Conservation (phyloP, 2,797 vertebrate species). For the Liasis olivaceus region DNA sequence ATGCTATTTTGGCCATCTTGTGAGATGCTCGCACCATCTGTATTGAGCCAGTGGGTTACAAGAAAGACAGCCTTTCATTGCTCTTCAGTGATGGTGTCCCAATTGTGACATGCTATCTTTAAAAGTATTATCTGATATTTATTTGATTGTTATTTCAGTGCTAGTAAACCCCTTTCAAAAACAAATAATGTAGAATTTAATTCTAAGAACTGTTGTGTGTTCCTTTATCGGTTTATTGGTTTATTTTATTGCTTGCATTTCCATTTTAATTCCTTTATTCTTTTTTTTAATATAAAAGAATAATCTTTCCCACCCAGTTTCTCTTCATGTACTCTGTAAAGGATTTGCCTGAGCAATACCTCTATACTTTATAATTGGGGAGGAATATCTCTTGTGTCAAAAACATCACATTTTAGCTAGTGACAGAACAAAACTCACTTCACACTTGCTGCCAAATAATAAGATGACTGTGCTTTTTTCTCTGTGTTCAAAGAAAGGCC, state of each 20-base stretch:
- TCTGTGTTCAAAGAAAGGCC: constrained; percentile 48
- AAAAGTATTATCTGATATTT: neutral
- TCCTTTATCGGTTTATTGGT: neutral
- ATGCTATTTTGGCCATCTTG: too few relatives aligned
- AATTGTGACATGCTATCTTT: neutral
- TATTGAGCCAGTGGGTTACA: neutral
- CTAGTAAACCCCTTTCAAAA: neutral
- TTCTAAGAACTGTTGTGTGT: neutral
- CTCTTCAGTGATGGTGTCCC: neutral
- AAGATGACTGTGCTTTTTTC: constrained; percentile 50
- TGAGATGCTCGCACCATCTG: neutral
- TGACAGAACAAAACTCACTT: constrained; percentile 17
- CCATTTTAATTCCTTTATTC: neutral
- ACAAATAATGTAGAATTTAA: neutral
- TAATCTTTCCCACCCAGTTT: neutral
- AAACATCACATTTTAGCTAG: constrained; percentile 44
- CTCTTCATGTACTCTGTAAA: neutral
- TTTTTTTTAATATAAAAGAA: neutral
- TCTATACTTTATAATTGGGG: constrained; percentile 15
- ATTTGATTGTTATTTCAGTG: neutral
- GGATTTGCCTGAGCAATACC: neutral
- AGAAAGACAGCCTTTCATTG: neutral
- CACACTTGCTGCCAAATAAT: constrained; percentile 63
- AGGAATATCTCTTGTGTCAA: neutral
- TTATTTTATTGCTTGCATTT: neutral